Base-by-base conservation (phyloP, 1,140 invertebrate genomes). In the Drosophila subpulchrella region DNA sequence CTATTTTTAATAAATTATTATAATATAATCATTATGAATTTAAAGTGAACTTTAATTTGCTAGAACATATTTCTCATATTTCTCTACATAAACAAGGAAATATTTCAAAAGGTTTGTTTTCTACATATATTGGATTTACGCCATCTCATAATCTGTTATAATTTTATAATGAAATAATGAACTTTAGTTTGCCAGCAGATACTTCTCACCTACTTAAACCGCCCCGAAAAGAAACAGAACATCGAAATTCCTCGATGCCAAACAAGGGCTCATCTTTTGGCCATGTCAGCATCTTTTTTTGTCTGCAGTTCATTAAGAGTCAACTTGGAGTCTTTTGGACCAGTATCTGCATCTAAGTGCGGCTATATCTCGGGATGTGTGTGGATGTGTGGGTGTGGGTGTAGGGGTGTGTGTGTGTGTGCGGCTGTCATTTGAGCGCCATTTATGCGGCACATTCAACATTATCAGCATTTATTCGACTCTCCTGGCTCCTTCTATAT, bases 381-480 rank as follows among this genome's bases (percentile, higher is more conserved):
- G 24, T 12, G 6, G 46, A 6, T 30, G 34, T 17, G 32, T 17
- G 39, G 32, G 27, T 30, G 58, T 5, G 47, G 30, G 17, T 51
- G 67, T 70, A n/a, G n/a, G n/a, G n/a, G n/a, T n/a, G n/a, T n/a
- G 11, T 30, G 34, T 17, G 32, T 17, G 39, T 44, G 27, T 30
- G 58, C 8, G 47, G 30, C 27, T 51, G 67, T 70, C 66, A 70
- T 71, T 70, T 56, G 67, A 68, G 67, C 50, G 41, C 42, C 67
- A 68, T 70, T 71, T 71, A 71, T 71, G 67, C 50, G 67, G 48
- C 67, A 70, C 67, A 71, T 70, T 71, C 67, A 70, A 71, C 67
- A 71, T 70, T 71, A 71, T 71, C 67, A 71, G 67, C 67, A 71
- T 71, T 71, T 71, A 71, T 70, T 70, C 42, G 24, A 15, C 17